phyloP scores from a whole-genome alignment of 2,888 invertebrate genomes.

The Lepidocyrtoides sp. region DNA sequence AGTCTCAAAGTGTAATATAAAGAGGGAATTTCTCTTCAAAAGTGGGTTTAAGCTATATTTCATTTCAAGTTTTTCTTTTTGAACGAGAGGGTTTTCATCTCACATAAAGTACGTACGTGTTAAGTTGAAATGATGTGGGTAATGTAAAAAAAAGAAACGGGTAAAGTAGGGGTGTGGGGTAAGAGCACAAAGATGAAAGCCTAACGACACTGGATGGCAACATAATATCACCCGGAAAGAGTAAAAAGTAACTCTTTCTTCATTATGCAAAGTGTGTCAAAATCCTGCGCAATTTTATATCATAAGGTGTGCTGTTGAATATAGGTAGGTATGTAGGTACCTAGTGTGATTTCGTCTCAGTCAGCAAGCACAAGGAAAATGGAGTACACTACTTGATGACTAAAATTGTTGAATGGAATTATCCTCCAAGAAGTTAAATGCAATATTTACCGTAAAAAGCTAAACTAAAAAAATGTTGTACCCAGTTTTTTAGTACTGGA shows the following conservation, averaged over 20 bases:
- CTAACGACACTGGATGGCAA: background rate
- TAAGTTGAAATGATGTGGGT: background rate
- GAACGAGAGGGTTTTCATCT: background rate
- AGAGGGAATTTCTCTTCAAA: conserved; percentile 9
- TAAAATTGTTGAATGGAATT: no score
- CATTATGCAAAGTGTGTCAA: conserved; percentile 25
- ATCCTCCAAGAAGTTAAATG: no score
- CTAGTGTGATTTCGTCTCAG: background rate
- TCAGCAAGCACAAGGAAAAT: background rate
- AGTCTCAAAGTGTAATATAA: background rate
- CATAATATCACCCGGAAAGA: background rate
- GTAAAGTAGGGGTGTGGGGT: background rate
- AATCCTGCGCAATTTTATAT: conserved; percentile 3
- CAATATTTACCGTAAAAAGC: no score
- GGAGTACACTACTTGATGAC: no score
- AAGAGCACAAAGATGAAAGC: background rate
- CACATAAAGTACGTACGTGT: background rate
- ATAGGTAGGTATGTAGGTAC: background rate
- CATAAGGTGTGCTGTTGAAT: background rate
- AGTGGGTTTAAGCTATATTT: background rate
- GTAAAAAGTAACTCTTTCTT: conserved; percentile 22
- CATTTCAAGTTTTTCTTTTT: background rate
- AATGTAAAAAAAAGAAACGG: background rate
- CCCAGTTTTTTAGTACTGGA: no score
- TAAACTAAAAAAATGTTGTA: no score